Conservation (phyloP, 2,113 vertebrate genomes). For the Grus americana region DNA sequence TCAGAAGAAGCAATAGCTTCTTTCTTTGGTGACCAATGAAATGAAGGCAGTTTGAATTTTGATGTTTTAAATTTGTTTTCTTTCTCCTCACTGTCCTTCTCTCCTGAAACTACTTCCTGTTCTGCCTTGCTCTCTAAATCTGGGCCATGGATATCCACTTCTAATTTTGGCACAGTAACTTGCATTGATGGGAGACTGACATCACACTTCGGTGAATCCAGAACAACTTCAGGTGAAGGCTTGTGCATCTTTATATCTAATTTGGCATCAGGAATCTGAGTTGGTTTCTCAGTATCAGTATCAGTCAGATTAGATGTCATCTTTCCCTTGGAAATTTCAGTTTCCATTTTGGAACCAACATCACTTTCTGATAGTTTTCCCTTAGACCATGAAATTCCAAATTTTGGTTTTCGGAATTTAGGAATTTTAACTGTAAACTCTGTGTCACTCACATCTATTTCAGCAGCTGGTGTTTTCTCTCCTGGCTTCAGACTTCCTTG, state of each 20-base stretch:
- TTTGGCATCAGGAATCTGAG: not conserved
- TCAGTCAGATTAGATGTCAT: not conserved
- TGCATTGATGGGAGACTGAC: not conserved
- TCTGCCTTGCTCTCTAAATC: not conserved
- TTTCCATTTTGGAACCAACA: fast-evolving
- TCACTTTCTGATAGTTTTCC: not conserved
- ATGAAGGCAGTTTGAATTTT: conserved; percentile 70
- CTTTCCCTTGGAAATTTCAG: not conserved
- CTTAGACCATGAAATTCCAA: not conserved
- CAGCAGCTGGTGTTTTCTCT: not conserved
- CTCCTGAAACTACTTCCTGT: not conserved
- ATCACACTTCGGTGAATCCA: not conserved
- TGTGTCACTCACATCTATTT: not conserved
- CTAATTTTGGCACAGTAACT: not conserved
- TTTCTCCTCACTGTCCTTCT: not conserved
- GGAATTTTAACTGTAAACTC: conserved; percentile 14
- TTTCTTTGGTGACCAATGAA: conserved; percentile 55
- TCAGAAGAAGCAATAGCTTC: not conserved
- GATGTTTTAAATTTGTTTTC: conserved; percentile 52
- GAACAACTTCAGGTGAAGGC: not conserved
- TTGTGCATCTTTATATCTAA: not conserved
- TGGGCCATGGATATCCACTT: not conserved
- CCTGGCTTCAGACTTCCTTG: not conserved
- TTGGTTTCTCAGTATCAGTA: not conserved
- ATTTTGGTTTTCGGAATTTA: not conserved